Conservation (phyloP, 2,113 vertebrate species). For the Sakesphorus luctuosus region DNA sequence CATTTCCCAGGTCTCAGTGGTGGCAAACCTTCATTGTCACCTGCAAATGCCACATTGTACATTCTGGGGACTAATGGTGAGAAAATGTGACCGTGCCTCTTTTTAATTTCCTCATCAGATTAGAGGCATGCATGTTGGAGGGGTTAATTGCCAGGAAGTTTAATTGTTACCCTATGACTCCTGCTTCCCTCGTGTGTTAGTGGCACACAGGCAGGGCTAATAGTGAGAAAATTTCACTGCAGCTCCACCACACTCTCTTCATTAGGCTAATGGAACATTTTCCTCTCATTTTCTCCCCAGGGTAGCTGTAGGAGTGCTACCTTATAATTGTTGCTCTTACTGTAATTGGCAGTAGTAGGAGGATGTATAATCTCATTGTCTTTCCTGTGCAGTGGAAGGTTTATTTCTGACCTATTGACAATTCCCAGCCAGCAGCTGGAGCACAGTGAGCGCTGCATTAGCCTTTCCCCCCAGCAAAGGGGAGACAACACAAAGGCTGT, state of each 20-base stretch:
- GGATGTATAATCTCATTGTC: conserved; percentile 84
- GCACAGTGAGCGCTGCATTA: conserved; percentile 74
- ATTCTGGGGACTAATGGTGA: conserved; percentile 33
- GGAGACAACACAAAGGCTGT: conserved; percentile 67
- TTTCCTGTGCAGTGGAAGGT: conserved; percentile 69
- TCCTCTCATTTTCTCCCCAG: conserved; percentile 83
- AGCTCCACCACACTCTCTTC: conserved; percentile 73
- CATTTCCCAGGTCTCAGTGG: not conserved
- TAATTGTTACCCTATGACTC: conserved; percentile 78
- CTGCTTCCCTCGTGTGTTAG: conserved; percentile 65
- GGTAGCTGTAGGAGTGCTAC: conserved; percentile 80
- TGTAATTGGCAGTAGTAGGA: conserved; percentile 83
- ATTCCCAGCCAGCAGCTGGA: conserved; percentile 71
- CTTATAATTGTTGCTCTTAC: conserved; percentile 84
- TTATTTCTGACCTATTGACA: conserved; percentile 81
- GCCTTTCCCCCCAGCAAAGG: conserved; percentile 65
- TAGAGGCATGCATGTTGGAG: conserved; percentile 55
- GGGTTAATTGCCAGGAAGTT: conserved; percentile 80
- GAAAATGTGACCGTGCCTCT: conserved; percentile 40
- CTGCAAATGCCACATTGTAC: conserved; percentile 41
- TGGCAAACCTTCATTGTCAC: conserved; percentile 47
- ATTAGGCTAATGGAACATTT: conserved; percentile 86
- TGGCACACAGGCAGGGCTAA: conserved; percentile 75
- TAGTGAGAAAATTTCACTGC: conserved; percentile 75
- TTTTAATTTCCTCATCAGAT: conserved; percentile 72